phyloP scores from a whole-genome alignment of 2,797 vertebrate genomes.

The Phalanger gymnotis region DNA sequence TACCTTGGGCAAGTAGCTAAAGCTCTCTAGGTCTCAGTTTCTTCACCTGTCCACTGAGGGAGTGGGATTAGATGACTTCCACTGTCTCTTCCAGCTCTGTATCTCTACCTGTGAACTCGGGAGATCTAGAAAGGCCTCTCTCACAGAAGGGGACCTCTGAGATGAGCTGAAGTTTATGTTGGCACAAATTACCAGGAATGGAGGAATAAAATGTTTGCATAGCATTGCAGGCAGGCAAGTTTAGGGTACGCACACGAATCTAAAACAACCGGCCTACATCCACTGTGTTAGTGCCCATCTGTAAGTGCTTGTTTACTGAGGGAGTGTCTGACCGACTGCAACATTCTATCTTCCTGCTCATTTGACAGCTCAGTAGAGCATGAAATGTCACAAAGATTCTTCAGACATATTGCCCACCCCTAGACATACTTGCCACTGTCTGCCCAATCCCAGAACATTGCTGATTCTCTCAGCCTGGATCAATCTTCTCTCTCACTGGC shows the following conservation, averaged over 20 bases:
- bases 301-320: neutral
- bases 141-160: neutral
- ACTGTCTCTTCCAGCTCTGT: neutral
- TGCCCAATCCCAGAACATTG: neutral
- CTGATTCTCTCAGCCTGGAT: neutral
- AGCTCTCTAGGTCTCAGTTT: neutral
- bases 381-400: neutral
- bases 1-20: neutral
- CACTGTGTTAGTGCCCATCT: neutral
- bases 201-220: neutral
- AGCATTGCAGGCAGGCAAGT: neutral
- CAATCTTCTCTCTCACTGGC: neutral
- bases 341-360: neutral
- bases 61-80: neutral
- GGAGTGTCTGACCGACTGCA: neutral
- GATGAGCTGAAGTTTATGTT: neutral
- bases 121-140: neutral
- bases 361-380: neutral
- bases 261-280: neutral
- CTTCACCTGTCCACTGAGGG: neutral
- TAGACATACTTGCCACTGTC: neutral
- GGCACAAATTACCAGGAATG: neutral
- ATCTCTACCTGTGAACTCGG: neutral
- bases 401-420: neutral
- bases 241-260: neutral